A percentile compares a stretch with the other conserved stretches of the same genome.
Conservation (phyloP, 1,140 invertebrate species). For the Eufriesea mexicana region DNA sequence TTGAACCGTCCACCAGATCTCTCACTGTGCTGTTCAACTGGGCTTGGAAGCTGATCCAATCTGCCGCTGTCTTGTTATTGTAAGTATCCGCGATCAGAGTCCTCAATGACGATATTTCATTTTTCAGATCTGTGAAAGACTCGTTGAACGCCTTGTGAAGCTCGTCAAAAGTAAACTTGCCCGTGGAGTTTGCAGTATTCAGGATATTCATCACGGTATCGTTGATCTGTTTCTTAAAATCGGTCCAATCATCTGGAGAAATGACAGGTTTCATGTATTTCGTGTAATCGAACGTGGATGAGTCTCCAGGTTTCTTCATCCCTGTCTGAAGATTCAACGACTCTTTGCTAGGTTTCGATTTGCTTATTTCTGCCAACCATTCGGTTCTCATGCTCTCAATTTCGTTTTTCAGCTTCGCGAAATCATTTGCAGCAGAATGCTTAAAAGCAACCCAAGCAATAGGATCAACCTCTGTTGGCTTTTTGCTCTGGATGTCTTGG, state of each 20-base stretch:
- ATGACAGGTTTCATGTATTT: not conserved
- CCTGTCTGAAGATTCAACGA: not conserved
- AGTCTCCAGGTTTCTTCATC: not conserved
- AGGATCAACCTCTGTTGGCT: slow-evolving; percentile 12
- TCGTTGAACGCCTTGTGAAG: slow-evolving; percentile 19
- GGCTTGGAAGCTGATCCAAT: slow-evolving; percentile 19
- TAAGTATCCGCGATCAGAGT: slow-evolving; percentile 14
- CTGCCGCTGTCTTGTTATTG: not conserved
- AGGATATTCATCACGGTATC: slow-evolving; percentile 34
- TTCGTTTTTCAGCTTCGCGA: slow-evolving; percentile 43
- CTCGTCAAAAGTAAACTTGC: slow-evolving; percentile 11
- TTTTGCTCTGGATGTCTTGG: slow-evolving; percentile 25
- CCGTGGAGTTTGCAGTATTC: not conserved
- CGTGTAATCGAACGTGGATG: not conserved
- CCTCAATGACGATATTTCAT: slow-evolving; percentile 42
- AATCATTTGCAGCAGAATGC: slow-evolving; percentile 20
- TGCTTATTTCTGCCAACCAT: slow-evolving; percentile 1
- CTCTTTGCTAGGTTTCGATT: not conserved
- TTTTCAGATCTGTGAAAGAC: slow-evolving; percentile 50
- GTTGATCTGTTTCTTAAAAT: slow-evolving; percentile 62
- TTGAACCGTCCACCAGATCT: not conserved
- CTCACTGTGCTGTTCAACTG: slow-evolving; percentile 29
- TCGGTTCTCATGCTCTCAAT: slow-evolving; percentile 23
- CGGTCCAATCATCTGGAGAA: slow-evolving; percentile 47
- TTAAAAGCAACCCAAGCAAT: slow-evolving; percentile 43